Evolutionary conservation across 2,888 invertebrate species (phyloP).

Genomic region (Falcaria lacertinaria): DNA sequence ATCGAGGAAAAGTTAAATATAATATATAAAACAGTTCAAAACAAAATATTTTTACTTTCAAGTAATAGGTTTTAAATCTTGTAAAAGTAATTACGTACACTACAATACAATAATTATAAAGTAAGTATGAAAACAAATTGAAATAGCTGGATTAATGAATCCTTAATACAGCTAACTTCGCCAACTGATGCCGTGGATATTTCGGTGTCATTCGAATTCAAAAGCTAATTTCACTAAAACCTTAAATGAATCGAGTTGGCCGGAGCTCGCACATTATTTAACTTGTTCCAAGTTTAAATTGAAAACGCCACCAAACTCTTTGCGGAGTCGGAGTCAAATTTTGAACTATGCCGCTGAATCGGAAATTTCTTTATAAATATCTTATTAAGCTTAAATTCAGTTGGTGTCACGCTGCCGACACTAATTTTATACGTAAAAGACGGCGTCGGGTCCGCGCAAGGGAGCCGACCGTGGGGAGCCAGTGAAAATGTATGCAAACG

Average conservation of each 20-base stretch:
- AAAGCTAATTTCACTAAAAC: conserved; percentile 78
- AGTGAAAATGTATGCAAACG: conserved; percentile 77
- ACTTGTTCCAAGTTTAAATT: conserved; percentile 79
- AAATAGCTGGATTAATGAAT: conserved; percentile 45
- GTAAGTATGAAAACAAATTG: conserved; percentile 19
- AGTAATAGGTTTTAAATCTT: no score
- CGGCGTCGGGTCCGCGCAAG: conserved; percentile 51
- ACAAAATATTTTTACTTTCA: no score
- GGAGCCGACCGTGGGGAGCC: conserved; percentile 30
- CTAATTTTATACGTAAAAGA: conserved; percentile 77
- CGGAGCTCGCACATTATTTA: conserved; percentile 77
- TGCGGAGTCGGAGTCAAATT: conserved; percentile 73
- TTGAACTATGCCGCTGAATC: conserved; percentile 79
- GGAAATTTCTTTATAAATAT: conserved; percentile 80
- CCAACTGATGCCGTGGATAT: conserved; percentile 52
- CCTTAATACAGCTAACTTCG: conserved; percentile 40
- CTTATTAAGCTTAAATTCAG: conserved; percentile 78
- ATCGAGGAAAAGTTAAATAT: no score
- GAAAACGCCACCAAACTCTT: conserved; percentile 78
- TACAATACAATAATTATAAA: no score
- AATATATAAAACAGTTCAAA: no score
- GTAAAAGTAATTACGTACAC: no score
- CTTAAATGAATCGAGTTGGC: conserved; percentile 77
- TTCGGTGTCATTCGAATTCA: conserved; percentile 71
- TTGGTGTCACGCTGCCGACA: conserved; percentile 79